Evolutionary conservation across 2,797 vertebrate genomes (phyloP).

Genomic region (Myotis findleyi): DNA sequence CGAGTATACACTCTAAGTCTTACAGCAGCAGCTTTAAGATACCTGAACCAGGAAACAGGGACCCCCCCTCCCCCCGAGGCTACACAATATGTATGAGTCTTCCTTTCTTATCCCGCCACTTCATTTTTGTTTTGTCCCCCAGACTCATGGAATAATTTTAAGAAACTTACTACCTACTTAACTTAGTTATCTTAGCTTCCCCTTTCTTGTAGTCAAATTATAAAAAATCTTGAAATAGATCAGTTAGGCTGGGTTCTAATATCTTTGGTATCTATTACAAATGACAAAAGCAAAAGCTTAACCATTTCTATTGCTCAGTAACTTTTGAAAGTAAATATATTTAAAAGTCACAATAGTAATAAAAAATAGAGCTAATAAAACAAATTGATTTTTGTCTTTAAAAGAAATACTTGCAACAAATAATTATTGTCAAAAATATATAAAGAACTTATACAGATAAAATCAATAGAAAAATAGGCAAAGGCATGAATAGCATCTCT

Average conservation of each 20-base stretch:
- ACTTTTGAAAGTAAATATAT: constrained; percentile 42
- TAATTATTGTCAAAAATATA: constrained; percentile 19
- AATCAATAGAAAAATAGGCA: constrained; percentile 1
- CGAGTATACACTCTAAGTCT: background rate
- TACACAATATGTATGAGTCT: background rate
- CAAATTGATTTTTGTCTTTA: constrained; percentile 18
- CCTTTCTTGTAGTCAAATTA: constrained; percentile 33
- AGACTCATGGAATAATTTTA: constrained; percentile 33
- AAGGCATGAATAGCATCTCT: constrained; percentile 5
- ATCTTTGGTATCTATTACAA: constrained; percentile 30
- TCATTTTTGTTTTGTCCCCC: constrained; percentile 26
- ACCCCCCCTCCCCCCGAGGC: background rate
- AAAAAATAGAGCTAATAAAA: constrained; percentile 40
- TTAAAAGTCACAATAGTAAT: constrained; percentile 42
- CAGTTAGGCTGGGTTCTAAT: background rate
- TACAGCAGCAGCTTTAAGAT: background rate
- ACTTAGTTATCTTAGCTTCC: background rate
- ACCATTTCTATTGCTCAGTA: constrained; percentile 4
- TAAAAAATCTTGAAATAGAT: background rate
- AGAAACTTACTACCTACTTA: constrained; percentile 12
- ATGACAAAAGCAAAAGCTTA: constrained; percentile 39
- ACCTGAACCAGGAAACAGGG: background rate
- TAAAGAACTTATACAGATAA: background rate
- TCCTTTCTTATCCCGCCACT: background rate
- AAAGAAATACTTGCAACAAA: constrained; percentile 3